These are phyloP conservation scores for Heliocidaris erythrogramma DNA, from an alignment of 35 echinoderm and acorn worm genomes.

Conservation along the genomic window DNA sequence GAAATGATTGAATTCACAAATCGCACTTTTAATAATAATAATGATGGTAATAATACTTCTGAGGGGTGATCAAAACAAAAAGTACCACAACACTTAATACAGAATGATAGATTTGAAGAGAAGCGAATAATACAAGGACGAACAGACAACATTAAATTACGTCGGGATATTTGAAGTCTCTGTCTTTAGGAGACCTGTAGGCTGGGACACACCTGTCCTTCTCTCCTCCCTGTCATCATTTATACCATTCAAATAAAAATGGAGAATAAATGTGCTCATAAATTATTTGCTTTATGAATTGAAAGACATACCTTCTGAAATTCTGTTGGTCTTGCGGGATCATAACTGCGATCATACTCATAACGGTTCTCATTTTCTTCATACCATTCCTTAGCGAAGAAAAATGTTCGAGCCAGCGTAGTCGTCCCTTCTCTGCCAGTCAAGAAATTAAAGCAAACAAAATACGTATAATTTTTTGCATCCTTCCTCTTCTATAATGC, in stretches of 20 bases:
- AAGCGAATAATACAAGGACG: no score
- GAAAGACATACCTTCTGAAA: neutral
- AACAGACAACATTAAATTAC: no score
- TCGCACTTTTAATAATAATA: neutral
- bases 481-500: neutral
- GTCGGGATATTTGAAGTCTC: no score
- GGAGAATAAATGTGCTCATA: no score
- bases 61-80: neutral
- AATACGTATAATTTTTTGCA: neutral
- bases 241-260: no score
- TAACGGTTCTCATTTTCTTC: constrained; percentile 1
- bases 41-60: neutral
- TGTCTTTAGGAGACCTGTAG: no score
- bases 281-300: no score
- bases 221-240: no score
- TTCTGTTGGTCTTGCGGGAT: neutral
- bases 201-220: no score
- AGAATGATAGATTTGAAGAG: no score
- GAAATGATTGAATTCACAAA: neutral
- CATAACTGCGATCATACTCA: neutral
- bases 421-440: constrained; percentile 22
- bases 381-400: constrained; percentile 17
- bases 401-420: neutral
- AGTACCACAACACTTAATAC: no score
- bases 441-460: neutral